Evolutionary conservation across 2,888 invertebrate genomes (phyloP), one percentile per base, ranked within the genome.

Genomic region (Lypha dubia): DNA sequence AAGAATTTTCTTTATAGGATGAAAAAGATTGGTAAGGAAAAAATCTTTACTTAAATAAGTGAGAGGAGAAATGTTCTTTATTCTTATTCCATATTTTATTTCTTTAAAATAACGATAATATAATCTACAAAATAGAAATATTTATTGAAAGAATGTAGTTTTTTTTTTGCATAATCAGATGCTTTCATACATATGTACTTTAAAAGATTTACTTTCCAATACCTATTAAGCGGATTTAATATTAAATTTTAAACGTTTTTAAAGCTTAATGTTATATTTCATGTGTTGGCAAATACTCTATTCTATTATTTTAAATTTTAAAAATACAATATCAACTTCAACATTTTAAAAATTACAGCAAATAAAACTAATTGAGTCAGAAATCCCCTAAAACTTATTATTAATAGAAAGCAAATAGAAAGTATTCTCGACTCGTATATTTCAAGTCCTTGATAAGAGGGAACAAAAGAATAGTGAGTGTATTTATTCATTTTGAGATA

Each of bases 401-500:
- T 44, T 7, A 56, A 41, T 56, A 41, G n/a, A 53, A 28, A 17
- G 2, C 7, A 38, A 22, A n/a, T 38, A 7, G 4, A 9, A 38
- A 20, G 53, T 2, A 51, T 28, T 20, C 6, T 7, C 22, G n/a
- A n/a, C 5, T 28, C 28, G 28, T 6, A n/a, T 8, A 60, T 11
- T 60, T 60, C 3, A 35, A 22, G 44, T 73, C 5, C 8, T 58
- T 60, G 17, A 9, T 22, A 35, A 46, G 32, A n/a, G 22, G 8
- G 20, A 22, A n/a, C 41, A 56, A 58, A 41, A n/a, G 20, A 71
- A 58, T 58, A 35, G 35, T n/a, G 7, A n/a, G n/a, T n/a, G n/a
- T n/a, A n/a, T n/a, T n/a, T 38, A 73, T 60, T 49, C 35, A 74
- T 7, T 74, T 51, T 0, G 32, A 38, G 20, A 22, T 32, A n/a